These are phyloP conservation scores for Aplidium turbinatum DNA, from an alignment of 23 tunicate genomes.

Conservation along the genomic window DNA sequence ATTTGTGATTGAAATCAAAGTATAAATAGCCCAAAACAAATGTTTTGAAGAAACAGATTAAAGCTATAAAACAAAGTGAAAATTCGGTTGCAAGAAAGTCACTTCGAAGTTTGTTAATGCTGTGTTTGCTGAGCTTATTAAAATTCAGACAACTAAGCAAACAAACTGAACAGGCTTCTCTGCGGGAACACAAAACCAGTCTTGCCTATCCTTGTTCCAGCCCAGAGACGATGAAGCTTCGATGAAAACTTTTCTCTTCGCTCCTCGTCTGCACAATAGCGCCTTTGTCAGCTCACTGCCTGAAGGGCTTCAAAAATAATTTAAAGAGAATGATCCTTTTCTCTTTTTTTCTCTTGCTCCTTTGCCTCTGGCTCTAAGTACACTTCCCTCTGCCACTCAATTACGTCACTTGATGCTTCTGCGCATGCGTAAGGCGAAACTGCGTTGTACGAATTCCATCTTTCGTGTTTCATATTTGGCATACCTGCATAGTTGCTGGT, in stretches of 20 bases:
- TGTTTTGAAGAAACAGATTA: too few species aligned
- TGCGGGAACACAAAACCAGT: too few species aligned
- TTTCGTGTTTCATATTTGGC: slow-evolving; percentile 81
- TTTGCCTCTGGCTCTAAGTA: slow-evolving; percentile 17
- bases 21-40: too few species aligned
- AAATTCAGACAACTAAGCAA: too few species aligned
- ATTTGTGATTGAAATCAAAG: too few species aligned
- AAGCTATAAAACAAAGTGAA: too few species aligned
- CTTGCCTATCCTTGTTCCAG: too few species aligned
- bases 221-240: too few species aligned
- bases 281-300: slow-evolving; percentile 56
- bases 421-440: slow-evolving; percentile 89
- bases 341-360: slow-evolving; percentile 24
- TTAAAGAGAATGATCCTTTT: slow-evolving; percentile 33
- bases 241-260: slow-evolving; percentile 6
- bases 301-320: slow-evolving; percentile 31
- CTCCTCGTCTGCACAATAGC: slow-evolving; percentile 41
- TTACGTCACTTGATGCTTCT: slow-evolving; percentile 75
- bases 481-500: slow-evolving; percentile 56
- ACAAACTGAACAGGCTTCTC: too few species aligned
- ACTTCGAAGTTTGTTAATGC: too few species aligned
- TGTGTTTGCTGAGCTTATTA: too few species aligned
- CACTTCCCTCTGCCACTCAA: slow-evolving; percentile 46
- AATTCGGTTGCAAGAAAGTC: too few species aligned
- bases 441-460: slow-evolving; percentile 80